These are phyloP conservation scores for Rhingia rostrata DNA, from an alignment of 2,888 invertebrate genomes.

Conservation along the genomic window DNA sequence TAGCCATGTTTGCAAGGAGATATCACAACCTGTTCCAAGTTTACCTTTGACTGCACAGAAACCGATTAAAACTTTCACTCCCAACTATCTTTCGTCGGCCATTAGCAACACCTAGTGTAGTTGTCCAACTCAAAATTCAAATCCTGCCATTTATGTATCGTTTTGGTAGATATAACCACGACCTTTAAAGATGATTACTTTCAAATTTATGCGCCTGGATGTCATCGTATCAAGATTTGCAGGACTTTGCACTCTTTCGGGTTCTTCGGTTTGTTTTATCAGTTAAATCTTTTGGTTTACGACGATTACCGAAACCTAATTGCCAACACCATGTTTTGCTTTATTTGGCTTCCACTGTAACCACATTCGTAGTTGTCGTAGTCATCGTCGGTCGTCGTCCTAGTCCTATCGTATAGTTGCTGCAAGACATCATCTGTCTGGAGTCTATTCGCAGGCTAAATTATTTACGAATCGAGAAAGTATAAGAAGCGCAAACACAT, in stretches of 20 bases:
- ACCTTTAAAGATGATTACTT: conserved; percentile 1
- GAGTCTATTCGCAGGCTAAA: background rate
- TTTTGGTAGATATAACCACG: background rate
- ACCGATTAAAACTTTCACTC: conserved; percentile 1
- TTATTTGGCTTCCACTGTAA: background rate
- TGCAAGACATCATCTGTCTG: background rate
- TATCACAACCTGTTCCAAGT: conserved; percentile 1
- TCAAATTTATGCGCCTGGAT: background rate
- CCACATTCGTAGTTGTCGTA: background rate
- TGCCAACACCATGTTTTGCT: conserved; percentile 7
- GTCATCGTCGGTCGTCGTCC: background rate
- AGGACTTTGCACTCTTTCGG: background rate
- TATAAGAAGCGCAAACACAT: background rate
- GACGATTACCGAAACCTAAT: background rate
- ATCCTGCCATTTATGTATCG: no score
- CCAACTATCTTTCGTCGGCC: background rate
- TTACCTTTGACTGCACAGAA: conserved; percentile 1
- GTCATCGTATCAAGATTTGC: background rate
- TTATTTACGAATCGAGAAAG: background rate
- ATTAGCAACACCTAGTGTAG: background rate
- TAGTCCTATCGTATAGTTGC: background rate
- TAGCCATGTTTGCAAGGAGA: background rate
- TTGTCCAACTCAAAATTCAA: background rate
- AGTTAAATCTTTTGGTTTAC: background rate
- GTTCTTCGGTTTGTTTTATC: background rate